Base-by-base conservation (phyloP, 2,888 invertebrate genomes). In the Heliothis peltigera region DNA sequence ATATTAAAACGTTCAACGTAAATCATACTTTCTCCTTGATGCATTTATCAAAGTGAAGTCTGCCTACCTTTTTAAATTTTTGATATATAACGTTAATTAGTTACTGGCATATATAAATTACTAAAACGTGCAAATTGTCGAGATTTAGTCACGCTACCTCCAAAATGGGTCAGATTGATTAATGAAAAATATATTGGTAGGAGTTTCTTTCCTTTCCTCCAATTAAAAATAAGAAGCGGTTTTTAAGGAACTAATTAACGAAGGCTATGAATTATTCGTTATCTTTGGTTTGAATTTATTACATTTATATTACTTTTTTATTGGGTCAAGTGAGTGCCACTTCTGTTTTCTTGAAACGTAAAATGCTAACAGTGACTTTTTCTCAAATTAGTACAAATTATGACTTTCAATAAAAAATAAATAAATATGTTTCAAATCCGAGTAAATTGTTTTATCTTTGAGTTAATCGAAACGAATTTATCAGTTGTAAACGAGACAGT, bases 151-250 rank as follows among this genome's bases (percentile, higher is more conserved):
- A 80, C 72, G 77, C 77, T 46, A 80, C 10, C 54, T n/a, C 22
- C 6, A 44, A 77, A 77, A 56, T 57, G 19, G 80, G 77, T 68
- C 80, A 66, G 21, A 69, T 63, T 77, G 80, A 67, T 72, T 64
- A 63, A 77, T 77, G 68, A 64, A 77, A 53, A 63, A 63, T 67
- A 56, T 61, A 77, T 67, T 49, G 56, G 21, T 3, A 6, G 18
- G 49, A 59, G 22, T 65, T 75, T 54, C 64, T 64, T 59, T 63
- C 47, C 39, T 49, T 32, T 44, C 47, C 70, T 46, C n/a, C 60
- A 46, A 63, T 66, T 54, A 66, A 60, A 76, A 77, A 63, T 66
- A 63, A 56, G 63, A 59, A 64, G 43, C 22, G 25, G 47, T 70
- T 62, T 75, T 62, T 58, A 28, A 57, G 44, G 35, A 59, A 61